Evolutionary conservation across 2,113 vertebrate genomes (phyloP).

Genomic region (Argyrosomus japonicus): DNA sequence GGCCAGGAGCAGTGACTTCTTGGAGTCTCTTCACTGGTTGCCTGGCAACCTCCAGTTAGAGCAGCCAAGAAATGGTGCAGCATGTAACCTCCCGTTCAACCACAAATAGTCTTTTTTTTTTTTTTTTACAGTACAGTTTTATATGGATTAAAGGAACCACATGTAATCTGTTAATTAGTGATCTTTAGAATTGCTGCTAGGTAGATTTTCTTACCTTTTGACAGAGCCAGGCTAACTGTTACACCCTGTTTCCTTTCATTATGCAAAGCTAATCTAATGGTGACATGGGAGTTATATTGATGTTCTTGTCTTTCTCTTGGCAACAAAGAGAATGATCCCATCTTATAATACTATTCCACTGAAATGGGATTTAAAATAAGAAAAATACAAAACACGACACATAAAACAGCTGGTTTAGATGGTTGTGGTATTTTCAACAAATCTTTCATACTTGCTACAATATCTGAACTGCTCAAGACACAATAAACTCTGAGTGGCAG

Average conservation of each 20-base stretch:
- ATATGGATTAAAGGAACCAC: background rate
- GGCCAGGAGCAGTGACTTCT: no score
- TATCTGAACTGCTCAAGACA: background rate
- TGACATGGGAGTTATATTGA: no score
- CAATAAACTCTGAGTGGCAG: conserved; percentile 13
- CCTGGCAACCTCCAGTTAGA: background rate
- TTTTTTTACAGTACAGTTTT: background rate
- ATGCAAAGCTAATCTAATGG: background rate
- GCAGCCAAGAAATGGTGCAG: background rate
- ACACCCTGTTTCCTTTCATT: no score
- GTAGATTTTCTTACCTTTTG: background rate
- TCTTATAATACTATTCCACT: background rate
- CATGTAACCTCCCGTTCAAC: background rate
- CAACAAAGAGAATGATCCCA: background rate
- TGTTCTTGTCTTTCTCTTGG: background rate
- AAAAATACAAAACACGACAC: background rate
- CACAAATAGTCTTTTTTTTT: background rate
- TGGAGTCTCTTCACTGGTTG: background rate
- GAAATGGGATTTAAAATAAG: background rate
- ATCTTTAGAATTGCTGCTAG: background rate
- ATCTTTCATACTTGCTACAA: background rate
- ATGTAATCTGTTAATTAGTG: background rate
- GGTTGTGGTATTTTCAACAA: background rate
- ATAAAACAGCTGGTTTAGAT: background rate
- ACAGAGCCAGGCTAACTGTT: background rate